These are phyloP conservation scores for Leptoclinus maculatus DNA, from an alignment of 2,797 vertebrate genomes.

Conservation along the genomic window DNA sequence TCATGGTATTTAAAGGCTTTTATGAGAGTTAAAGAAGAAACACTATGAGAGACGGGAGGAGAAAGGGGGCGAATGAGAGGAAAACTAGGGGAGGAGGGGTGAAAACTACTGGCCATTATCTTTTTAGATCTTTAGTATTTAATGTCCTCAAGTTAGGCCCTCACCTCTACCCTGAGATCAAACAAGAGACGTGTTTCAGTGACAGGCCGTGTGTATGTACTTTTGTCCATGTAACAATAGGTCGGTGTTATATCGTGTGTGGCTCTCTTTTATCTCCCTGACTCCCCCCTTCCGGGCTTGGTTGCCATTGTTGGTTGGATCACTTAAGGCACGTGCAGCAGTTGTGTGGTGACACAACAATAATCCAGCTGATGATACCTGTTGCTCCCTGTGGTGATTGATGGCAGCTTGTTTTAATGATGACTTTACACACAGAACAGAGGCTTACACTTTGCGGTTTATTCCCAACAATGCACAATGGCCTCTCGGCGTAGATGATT, in stretches of 20 bases:
- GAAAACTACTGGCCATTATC: background rate
- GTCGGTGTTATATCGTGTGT: background rate
- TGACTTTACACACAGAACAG: slow-evolving; percentile 23
- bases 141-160: slow-evolving; percentile 3
- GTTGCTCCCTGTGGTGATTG: slow-evolving; percentile 24
- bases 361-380: slow-evolving; percentile 43
- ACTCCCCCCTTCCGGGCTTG: slow-evolving; percentile 53
- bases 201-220: background rate
- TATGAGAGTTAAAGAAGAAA: background rate
- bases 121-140: slow-evolving; percentile 24
- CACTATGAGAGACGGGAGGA: background rate
- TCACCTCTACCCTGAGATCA: slow-evolving; percentile 2
- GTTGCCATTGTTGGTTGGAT: slow-evolving; percentile 56
- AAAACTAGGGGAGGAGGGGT: no score
- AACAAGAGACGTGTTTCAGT: slow-evolving; percentile 18
- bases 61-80: background rate
- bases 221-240: slow-evolving; percentile 29
- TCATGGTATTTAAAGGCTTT: background rate
- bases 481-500: slow-evolving; percentile 2
- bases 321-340: slow-evolving; percentile 52
- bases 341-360: slow-evolving; percentile 31
- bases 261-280: slow-evolving; percentile 57
- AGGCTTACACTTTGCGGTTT: slow-evolving; percentile 36
- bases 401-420: slow-evolving; percentile 28
- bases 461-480: slow-evolving; percentile 25